Conservation (phyloP, 2,113 vertebrate species). For the Hylia prasina region DNA sequence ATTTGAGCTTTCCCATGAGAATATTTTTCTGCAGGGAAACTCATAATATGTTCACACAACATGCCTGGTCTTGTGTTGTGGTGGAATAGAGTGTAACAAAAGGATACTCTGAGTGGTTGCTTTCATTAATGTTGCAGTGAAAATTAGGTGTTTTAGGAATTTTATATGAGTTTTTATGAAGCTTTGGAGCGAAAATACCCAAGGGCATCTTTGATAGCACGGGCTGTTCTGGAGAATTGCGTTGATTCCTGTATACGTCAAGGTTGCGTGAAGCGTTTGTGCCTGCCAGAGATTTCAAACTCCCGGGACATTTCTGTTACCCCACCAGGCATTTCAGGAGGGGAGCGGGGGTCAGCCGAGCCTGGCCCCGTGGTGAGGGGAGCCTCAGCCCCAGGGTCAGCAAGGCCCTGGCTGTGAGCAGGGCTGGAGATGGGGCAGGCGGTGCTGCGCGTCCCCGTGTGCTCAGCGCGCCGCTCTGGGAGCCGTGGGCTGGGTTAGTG, state of each 20-base stretch:
- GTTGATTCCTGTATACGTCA: background rate
- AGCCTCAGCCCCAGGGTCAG: background rate
- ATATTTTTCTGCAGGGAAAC: too few species aligned
- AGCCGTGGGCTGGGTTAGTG: fast-evolving
- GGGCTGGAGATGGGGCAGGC: background rate
- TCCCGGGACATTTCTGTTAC: background rate
- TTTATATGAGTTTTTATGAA: background rate
- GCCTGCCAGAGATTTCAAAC: background rate
- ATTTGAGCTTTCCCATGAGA: too few species aligned
- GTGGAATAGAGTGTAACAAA: background rate
- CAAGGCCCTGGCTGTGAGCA: fast-evolving
- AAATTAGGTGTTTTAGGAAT: background rate
- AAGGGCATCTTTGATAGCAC: background rate
- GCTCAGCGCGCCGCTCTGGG: fast-evolving
- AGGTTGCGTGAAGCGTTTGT: fast-evolving
- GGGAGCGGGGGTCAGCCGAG: too few species aligned
- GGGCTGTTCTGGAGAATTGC: background rate
- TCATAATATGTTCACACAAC: too few species aligned
- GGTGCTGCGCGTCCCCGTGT: fast-evolving
- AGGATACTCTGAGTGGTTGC: background rate
- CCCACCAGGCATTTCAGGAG: fast-evolving
- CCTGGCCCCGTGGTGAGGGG: background rate
- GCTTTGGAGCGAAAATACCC: background rate
- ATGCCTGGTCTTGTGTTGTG: fast-evolving
- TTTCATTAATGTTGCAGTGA: background rate